Evolutionary conservation across 2,888 invertebrate species (phyloP).

Genomic region (Sinotaia quadrata): DNA sequence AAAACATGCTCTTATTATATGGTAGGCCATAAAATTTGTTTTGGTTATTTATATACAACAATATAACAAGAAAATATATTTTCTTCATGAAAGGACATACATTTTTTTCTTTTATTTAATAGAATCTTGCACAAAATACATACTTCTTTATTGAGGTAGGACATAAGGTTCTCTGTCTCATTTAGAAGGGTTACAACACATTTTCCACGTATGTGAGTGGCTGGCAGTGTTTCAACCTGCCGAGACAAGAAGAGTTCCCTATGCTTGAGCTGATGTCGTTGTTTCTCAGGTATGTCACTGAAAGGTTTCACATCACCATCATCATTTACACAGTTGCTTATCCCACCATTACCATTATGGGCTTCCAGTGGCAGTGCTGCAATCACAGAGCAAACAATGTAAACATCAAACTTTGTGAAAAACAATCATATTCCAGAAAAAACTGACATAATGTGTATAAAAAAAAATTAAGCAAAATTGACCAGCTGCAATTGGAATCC

Average conservation of each 20-base stretch:
- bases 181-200: slow-evolving; percentile 98
- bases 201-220: slow-evolving; percentile 99
- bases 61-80: too few relatives aligned
- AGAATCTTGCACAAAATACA: slow-evolving; percentile 69
- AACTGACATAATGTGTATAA: too few relatives aligned
- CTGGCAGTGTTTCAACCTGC: slow-evolving; percentile 94
- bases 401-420: too few relatives aligned
- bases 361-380: slow-evolving; percentile 11
- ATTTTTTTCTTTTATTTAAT: too few relatives aligned
- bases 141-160: slow-evolving; percentile 96
- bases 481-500: too few relatives aligned
- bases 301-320: slow-evolving; percentile 23
- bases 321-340: slow-evolving; percentile 16
- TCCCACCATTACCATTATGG: slow-evolving; percentile 20
- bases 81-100: too few relatives aligned
- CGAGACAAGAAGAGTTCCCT: slow-evolving; percentile 98
- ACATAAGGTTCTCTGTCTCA: slow-evolving; percentile 96
- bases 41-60: too few relatives aligned
- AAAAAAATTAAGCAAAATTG: too few relatives aligned
- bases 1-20: too few relatives aligned
- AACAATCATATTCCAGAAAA: too few relatives aligned
- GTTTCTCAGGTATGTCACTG: slow-evolving; percentile 73
- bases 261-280: slow-evolving; percentile 96
- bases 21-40: too few relatives aligned
- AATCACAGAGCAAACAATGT: not conserved